These are phyloP conservation scores for Sylvia borin DNA, from an alignment of 2,797 vertebrate genomes.

Conservation along the genomic window DNA sequence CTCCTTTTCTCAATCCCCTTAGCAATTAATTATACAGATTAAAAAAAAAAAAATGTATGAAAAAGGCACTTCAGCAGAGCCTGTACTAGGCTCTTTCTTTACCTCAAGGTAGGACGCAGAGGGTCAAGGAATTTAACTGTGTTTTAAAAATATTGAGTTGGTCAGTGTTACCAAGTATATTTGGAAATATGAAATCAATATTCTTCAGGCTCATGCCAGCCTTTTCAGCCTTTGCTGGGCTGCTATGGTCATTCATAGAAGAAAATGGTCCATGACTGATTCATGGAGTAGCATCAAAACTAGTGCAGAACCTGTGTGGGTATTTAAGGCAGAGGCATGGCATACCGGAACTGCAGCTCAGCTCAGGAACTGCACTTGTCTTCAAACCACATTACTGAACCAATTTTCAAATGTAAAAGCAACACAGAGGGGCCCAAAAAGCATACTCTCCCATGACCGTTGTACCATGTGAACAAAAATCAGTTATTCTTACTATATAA, in stretches of 20 bases:
- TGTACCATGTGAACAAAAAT: background rate
- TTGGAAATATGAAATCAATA: background rate
- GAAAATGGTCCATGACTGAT: background rate
- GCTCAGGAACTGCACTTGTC: background rate
- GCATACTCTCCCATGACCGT: background rate
- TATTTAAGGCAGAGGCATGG: background rate
- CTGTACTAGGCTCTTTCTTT: constrained; percentile 25
- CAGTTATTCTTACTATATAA: background rate
- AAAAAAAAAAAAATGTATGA: background rate
- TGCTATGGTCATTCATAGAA: background rate
- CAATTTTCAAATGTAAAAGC: background rate
- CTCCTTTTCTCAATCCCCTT: constrained; percentile 59
- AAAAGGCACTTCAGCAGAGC: constrained; percentile 58
- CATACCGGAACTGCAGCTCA: background rate
- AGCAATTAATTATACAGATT: background rate
- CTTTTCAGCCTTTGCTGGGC: background rate
- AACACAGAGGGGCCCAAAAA: background rate
- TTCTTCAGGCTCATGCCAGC: background rate
- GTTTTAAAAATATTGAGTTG: constrained; percentile 4
- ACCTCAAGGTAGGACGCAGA: constrained; percentile 1
- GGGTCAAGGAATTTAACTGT: background rate
- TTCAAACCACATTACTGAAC: constrained; percentile 6
- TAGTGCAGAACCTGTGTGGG: background rate
- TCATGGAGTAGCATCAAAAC: background rate
- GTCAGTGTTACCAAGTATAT: background rate